Percentiles rank a stretch among this genome's conserved stretches.
These are phyloP conservation scores for Ochropacha duplaris DNA, from an alignment of 2,888 invertebrate genomes.

Conservation along the genomic window DNA sequence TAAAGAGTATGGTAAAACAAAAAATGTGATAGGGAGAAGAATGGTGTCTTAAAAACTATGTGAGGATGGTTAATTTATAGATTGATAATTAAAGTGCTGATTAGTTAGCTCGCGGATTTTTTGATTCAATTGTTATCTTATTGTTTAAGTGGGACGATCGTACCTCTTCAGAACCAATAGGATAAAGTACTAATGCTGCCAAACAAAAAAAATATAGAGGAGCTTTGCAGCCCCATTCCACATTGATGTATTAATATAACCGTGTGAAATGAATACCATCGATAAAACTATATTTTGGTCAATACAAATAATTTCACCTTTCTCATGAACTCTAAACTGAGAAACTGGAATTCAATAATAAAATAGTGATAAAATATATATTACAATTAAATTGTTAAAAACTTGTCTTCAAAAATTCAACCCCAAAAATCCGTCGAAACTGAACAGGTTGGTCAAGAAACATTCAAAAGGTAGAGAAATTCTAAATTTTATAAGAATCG, in stretches of 20 bases:
- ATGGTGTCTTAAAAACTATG: no score
- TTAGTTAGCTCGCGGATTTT: no score
- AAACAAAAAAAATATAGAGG: no score
- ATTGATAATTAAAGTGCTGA: no score
- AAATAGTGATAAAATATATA: conserved; percentile 27
- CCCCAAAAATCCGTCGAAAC: conserved; percentile 21
- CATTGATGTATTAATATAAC: neutral
- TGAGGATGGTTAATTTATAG: no score
- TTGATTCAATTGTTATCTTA: no score
- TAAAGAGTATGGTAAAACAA: neutral
- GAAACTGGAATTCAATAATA: conserved; percentile 31
- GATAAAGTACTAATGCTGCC: no score
- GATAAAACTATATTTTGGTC: neutral
- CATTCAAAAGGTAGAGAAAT: conserved; percentile 36
- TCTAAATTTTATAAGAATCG: conserved; percentile 19
- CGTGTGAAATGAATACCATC: neutral
- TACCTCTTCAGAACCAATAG: no score
- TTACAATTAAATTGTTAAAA: conserved; percentile 33
- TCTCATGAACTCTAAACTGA: conserved; percentile 42
- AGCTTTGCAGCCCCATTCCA: neutral
- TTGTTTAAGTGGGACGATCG: no score
- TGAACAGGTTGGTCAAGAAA: conserved; percentile 53
- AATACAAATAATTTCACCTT: conserved; percentile 22
- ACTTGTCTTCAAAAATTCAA: conserved; percentile 36
- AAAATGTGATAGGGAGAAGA: no score